Conservation (phyloP, 30 jellyfish, hydroid and myxozoan species). For the Turritopsis dohrnii region DNA sequence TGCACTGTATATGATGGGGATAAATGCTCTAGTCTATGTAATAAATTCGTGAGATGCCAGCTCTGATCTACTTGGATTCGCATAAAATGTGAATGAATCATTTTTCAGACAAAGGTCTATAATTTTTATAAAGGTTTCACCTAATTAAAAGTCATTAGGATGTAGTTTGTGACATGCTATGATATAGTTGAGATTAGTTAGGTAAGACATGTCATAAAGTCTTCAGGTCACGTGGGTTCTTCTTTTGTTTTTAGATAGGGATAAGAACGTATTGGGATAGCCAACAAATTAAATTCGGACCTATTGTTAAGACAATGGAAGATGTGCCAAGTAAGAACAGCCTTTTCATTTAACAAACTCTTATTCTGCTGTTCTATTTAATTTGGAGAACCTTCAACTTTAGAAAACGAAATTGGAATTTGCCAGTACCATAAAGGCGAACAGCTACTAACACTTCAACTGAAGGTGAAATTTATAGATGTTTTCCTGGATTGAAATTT, state of each 20-base stretch:
- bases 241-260: conserved; percentile 34
- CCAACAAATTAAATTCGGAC: conserved; percentile 33
- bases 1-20: too few species aligned
- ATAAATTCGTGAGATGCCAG: too few species aligned
- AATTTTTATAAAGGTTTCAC: too few species aligned
- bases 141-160: too few species aligned
- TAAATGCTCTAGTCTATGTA: too few species aligned
- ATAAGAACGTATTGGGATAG: conserved; percentile 40
- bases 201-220: too few species aligned
- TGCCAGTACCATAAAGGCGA: conserved; percentile 19
- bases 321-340: not conserved
- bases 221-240: not conserved
- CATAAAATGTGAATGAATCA: too few species aligned
- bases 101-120: too few species aligned
- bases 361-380: not conserved
- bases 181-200: too few species aligned
- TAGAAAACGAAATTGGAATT: not conserved
- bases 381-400: not conserved
- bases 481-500: not conserved
- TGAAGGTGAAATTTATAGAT: not conserved
- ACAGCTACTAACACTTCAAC: not conserved
- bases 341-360: not conserved
- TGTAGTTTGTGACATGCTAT: too few species aligned
- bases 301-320: not conserved
- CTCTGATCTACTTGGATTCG: too few species aligned